phyloP scores from a whole-genome alignment of 2,888 invertebrate genomes.

The Philopedon plagiatum region DNA sequence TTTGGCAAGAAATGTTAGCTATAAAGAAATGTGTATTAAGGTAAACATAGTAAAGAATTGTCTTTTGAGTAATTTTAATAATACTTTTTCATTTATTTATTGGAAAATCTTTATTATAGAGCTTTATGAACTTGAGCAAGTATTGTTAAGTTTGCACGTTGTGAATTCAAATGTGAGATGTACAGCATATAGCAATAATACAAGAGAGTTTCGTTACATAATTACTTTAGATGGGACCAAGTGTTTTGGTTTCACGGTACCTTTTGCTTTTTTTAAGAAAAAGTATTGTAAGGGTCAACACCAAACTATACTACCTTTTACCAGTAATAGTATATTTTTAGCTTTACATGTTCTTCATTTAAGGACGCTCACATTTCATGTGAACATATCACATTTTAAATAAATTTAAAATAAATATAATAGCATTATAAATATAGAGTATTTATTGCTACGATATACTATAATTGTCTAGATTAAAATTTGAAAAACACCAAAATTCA shows the following conservation, averaged over 20 bases:
- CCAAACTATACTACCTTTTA: not conserved
- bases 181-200: constrained; percentile 35
- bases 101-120: not conserved
- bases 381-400: constrained; percentile 60
- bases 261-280: constrained; percentile 1
- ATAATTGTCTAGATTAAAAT: constrained; percentile 80
- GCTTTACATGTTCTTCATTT: constrained; percentile 14
- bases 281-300: constrained; percentile 1
- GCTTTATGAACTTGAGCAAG: not conserved
- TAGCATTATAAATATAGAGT: constrained; percentile 33
- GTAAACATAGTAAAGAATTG: too few relatives aligned
- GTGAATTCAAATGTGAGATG: constrained; percentile 9
- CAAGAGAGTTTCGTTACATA: constrained; percentile 1
- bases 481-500: constrained; percentile 92
- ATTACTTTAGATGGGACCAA: constrained; percentile 43
- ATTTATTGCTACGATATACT: constrained; percentile 38
- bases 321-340: not conserved
- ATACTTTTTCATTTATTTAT: too few relatives aligned
- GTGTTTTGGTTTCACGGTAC: constrained; percentile 29
- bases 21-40: too few relatives aligned
- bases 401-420: constrained; percentile 50
- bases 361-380: constrained; percentile 56
- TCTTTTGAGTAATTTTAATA: too few relatives aligned
- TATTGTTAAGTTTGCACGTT: constrained; percentile 39
- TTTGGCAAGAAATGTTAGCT: too few relatives aligned